A percentile compares a stretch with the other conserved stretches of the same genome.
phyloP scores from a whole-genome alignment of 2,888 invertebrate genomes.

The Tineola bisselliella region DNA sequence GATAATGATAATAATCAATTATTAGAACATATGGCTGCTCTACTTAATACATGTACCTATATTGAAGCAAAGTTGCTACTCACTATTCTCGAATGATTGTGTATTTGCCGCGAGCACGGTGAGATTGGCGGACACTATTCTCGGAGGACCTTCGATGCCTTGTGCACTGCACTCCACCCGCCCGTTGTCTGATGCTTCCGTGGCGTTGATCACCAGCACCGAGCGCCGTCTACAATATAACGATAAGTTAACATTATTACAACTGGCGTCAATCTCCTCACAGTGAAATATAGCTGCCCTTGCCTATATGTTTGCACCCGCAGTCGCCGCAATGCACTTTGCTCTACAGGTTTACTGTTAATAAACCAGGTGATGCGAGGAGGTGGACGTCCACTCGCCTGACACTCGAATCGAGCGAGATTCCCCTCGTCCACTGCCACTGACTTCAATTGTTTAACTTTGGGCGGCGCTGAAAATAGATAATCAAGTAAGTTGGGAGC shows the following conservation, averaged over 20 bases:
- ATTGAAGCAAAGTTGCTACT: constrained; percentile 23
- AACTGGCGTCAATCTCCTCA: not conserved
- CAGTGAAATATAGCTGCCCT: not conserved
- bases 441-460: constrained; percentile 51
- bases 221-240: constrained; percentile 77
- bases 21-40: not conserved
- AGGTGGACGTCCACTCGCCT: constrained; percentile 79
- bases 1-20: not conserved
- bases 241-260: constrained; percentile 5
- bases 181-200: constrained; percentile 78
- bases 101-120: constrained; percentile 33
- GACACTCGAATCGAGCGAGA: constrained; percentile 76
- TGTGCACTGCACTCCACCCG: constrained; percentile 85
- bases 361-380: constrained; percentile 87
- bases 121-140: constrained; percentile 65
- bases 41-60: not conserved
- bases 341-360: constrained; percentile 72
- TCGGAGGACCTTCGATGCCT: constrained; percentile 71
- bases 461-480: constrained; percentile 45
- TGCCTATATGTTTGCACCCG: constrained; percentile 73
- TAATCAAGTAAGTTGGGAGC: not conserved
- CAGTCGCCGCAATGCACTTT: constrained; percentile 67
- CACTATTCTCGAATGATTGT: constrained; percentile 41
- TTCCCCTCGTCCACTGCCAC: constrained; percentile 56
- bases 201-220: constrained; percentile 81